Base-by-base conservation (phyloP, 2,888 invertebrate genomes). In the Noctua pronuba region DNA sequence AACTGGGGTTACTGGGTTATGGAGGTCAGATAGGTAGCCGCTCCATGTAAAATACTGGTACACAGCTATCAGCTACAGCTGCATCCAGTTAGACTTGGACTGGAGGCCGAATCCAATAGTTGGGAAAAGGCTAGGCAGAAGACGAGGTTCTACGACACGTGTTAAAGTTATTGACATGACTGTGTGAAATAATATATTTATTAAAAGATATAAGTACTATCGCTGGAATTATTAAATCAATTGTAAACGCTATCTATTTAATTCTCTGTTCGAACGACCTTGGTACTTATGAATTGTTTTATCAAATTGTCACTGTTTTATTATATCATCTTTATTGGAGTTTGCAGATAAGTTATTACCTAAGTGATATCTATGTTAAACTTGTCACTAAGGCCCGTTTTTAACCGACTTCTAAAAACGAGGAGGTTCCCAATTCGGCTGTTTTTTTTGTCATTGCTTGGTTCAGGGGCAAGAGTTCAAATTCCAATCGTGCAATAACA, bases 211-310 rank as follows among this genome's bases (percentile, higher is more conserved):
- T 21, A 21, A 46, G 21, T 46, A 21, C 13, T 65, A 73, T 38
- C 6, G 13, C 38, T 66, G 18, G 31, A 69, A 65, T 46, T 41
- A 75, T 52, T 44, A 21, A 74, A 75, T 74, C 18, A 64, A 75
- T 44, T 75, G 18, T 18, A 6, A 31, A 76, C 24, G 44, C 65
- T 76, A 76, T 76, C 77, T n/a, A 58, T 66, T 31, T n/a, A 31
- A 49, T 60, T 66, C 0, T 60, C 28, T 49, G 24, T 7, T n/a
- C 24, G 24, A 8, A 24, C 13, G 24, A 44, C 35, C 21, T 31
- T 35, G 41, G 8, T 16, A 46, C 66, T 58, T 31, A 66, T 52
- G 44, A 28, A 46, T 60, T 60, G 38, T 67, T 58, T 77, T 60
- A 60, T 77, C n/a, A 64, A 52, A 52, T 31, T 66, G 28, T 21